phyloP scores from a whole-genome alignment of 2,113 vertebrate species.

The Cavia porcellus region DNA sequence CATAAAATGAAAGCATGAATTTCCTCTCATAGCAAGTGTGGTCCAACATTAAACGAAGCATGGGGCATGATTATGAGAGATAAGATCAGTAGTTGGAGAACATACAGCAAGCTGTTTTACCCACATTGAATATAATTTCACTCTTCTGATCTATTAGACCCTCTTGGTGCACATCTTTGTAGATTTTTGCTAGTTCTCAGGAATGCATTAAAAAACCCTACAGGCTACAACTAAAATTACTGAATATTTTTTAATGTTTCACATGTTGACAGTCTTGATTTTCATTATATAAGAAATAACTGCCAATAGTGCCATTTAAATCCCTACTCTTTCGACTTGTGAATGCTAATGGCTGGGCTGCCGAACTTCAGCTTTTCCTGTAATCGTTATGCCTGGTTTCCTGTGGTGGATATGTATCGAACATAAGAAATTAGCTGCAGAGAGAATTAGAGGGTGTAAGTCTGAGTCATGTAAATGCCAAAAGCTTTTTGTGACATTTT shows the following conservation, averaged over 20 bases:
- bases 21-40: constrained; percentile 80
- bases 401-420: constrained; percentile 85
- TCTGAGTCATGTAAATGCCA: constrained; percentile 89
- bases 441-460: constrained; percentile 88
- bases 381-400: constrained; percentile 87
- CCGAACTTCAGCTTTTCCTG: constrained; percentile 81
- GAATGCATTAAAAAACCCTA: constrained; percentile 81
- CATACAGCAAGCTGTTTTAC: constrained; percentile 79
- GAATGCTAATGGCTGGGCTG: constrained; percentile 80
- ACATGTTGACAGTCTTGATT: constrained; percentile 80
- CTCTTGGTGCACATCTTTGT: constrained; percentile 81
- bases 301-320: constrained; percentile 80
- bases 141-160: constrained; percentile 78
- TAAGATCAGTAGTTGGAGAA: constrained; percentile 80
- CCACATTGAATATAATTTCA: constrained; percentile 79
- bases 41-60: constrained; percentile 79
- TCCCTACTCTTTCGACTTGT: constrained; percentile 74
- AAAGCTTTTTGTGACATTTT: constrained; percentile 91
- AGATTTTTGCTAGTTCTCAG: constrained; percentile 77
- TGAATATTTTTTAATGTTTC: constrained; percentile 83
- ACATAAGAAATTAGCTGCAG: constrained; percentile 88
- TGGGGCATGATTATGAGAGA: constrained; percentile 80
- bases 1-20: constrained; percentile 79
- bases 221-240: constrained; percentile 78
- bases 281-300: constrained; percentile 79